Evolutionary conservation across 2,113 vertebrate species (phyloP).

Genomic region (Bambusicola thoracicus): DNA sequence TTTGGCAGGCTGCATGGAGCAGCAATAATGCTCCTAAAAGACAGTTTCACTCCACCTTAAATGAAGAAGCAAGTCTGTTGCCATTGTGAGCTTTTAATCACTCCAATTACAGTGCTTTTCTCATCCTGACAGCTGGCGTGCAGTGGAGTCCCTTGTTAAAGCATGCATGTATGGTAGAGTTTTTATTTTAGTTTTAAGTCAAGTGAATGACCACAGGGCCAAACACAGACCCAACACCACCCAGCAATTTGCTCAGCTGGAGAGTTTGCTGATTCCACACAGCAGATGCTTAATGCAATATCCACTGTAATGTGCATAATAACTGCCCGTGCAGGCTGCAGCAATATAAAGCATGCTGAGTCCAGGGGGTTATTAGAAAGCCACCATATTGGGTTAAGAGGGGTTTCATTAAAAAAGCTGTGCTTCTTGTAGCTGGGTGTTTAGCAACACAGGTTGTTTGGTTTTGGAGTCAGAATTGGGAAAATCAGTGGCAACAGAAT

Average conservation of each 20-base stretch:
- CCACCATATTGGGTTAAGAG: not conserved
- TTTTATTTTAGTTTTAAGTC: not conserved
- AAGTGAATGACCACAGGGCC: not conserved
- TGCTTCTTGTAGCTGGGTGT: not conserved
- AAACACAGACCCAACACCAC: not conserved
- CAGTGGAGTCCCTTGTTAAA: not conserved
- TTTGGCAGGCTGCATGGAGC: not conserved
- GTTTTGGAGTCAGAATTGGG: not conserved
- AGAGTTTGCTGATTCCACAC: not conserved
- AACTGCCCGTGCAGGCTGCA: not conserved
- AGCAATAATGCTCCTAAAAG: not conserved
- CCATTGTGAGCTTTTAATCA: constrained; percentile 59
- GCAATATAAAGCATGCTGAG: not conserved
- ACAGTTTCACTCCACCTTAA: constrained; percentile 53
- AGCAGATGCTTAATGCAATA: constrained; percentile 10
- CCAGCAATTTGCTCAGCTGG: constrained; percentile 53
- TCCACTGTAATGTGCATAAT: not conserved
- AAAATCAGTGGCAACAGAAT: not conserved
- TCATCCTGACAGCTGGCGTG: constrained; percentile 49
- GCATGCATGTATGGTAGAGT: not conserved
- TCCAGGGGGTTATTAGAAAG: not conserved
- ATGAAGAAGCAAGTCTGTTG: not conserved
- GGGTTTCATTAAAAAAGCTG: not conserved
- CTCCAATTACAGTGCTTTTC: constrained; percentile 47
- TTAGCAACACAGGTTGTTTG: not conserved